Evolutionary conservation across 2,113 vertebrate species (phyloP).

Genomic region (Eptesicus fuscus): DNA sequence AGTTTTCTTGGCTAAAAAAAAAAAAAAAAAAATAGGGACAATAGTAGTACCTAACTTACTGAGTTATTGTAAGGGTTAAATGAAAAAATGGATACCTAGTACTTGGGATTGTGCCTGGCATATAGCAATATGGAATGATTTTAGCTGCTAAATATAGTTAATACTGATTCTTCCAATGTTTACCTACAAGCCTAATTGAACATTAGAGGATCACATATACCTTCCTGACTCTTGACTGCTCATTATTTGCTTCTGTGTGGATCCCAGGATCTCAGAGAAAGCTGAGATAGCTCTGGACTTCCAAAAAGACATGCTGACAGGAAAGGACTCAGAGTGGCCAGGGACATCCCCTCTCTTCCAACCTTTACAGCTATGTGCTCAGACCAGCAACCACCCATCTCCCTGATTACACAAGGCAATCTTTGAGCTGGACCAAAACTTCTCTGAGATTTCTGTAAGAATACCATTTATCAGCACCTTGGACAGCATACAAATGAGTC

Average conservation of each 20-base stretch:
- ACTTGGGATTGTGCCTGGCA: neutral
- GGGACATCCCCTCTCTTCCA: neutral
- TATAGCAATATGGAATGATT: neutral
- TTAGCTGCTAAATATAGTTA: neutral
- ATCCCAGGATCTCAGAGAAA: neutral
- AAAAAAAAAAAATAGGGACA: neutral
- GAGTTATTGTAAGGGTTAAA: neutral
- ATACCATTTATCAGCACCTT: conserved; percentile 38
- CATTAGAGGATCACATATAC: neutral
- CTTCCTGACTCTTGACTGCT: neutral
- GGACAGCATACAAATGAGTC: neutral
- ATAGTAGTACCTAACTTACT: neutral
- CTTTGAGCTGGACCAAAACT: neutral
- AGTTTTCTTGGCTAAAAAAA: neutral
- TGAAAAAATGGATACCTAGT: neutral
- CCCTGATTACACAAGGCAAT: neutral
- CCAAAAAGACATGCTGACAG: neutral
- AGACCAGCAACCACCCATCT: neutral
- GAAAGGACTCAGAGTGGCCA: neutral
- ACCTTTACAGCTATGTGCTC: neutral
- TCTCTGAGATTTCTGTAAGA: neutral
- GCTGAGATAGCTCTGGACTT: neutral
- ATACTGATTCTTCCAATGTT: neutral
- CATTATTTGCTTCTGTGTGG: neutral
- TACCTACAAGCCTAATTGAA: neutral